These are phyloP conservation scores for Lethocerus indicus DNA, from an alignment of 1,140 invertebrate genomes.

Conservation along the genomic window DNA sequence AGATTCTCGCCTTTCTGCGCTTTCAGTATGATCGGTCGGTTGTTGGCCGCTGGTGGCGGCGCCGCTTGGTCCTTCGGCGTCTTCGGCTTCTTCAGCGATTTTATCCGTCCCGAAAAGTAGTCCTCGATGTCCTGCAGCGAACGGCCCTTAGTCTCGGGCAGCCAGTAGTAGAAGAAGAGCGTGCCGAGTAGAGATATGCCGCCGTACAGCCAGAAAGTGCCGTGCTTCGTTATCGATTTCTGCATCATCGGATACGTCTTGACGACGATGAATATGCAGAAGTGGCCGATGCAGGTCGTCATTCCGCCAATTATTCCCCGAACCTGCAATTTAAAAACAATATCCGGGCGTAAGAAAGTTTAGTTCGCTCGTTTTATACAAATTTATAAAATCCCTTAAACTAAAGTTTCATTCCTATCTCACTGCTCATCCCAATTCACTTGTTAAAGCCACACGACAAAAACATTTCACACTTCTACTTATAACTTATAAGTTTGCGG, in stretches of 20 bases:
- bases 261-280: slow-evolving; percentile 45
- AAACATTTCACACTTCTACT: too few species aligned
- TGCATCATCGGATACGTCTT: slow-evolving; percentile 43
- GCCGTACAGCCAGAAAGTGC: slow-evolving; percentile 44
- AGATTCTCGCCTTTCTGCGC: too few species aligned
- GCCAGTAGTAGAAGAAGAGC: slow-evolving; percentile 38
- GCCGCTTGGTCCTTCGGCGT: too few species aligned
- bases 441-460: too few species aligned
- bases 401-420: too few species aligned
- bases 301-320: slow-evolving; percentile 45
- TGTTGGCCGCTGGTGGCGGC: too few species aligned
- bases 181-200: slow-evolving; percentile 33
- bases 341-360: background rate
- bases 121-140: slow-evolving; percentile 61
- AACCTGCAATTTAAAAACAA: slow-evolving; percentile 27
- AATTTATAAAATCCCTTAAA: too few species aligned
- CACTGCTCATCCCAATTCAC: too few species aligned
- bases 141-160: slow-evolving; percentile 69
- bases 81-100: slow-evolving; percentile 19
- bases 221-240: slow-evolving; percentile 31
- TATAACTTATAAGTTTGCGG: too few species aligned
- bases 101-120: slow-evolving; percentile 38
- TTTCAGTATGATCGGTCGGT: too few species aligned
- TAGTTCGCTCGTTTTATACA: background rate
- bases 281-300: slow-evolving; percentile 43